Conservation (phyloP, 2,888 invertebrate genomes). For the Lasioglossum leucozonium region DNA sequence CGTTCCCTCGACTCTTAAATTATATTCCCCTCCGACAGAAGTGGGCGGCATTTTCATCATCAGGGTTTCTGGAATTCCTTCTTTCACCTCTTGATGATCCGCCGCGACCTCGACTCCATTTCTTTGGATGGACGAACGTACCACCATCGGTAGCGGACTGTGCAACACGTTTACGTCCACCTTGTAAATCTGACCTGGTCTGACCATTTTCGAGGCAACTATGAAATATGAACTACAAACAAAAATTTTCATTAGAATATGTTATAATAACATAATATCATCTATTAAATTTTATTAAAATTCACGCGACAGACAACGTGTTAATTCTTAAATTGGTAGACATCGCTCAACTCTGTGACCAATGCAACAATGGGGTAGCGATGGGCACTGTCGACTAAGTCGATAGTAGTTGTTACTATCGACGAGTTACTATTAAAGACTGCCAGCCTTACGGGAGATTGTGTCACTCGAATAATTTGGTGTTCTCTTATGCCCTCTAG, state of each 20-base stretch:
- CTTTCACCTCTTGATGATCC: slow-evolving; percentile 92
- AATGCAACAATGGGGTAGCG: not conserved
- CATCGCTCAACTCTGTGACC: not conserved
- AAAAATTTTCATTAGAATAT: slow-evolving; percentile 1
- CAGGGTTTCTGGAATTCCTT: slow-evolving; percentile 95
- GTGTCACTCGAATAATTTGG: too few relatives aligned
- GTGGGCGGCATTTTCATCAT: slow-evolving; percentile 95
- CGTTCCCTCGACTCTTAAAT: slow-evolving; percentile 92
- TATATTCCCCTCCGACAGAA: slow-evolving; percentile 93
- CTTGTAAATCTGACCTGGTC: slow-evolving; percentile 96
- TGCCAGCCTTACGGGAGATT: too few relatives aligned
- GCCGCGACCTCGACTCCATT: slow-evolving; percentile 96
- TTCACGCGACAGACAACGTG: not conserved
- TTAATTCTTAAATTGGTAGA: not conserved
- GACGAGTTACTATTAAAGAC: too few relatives aligned
- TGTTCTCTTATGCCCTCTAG: too few relatives aligned
- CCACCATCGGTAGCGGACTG: slow-evolving; percentile 92
- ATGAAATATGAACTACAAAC: slow-evolving; percentile 94
- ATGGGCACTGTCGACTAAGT: too few relatives aligned
- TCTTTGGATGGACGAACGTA: slow-evolving; percentile 94
- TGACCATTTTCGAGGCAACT: slow-evolving; percentile 95
- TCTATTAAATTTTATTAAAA: not conserved
- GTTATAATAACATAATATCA: not conserved
- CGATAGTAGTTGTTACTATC: too few relatives aligned
- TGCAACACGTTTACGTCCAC: slow-evolving; percentile 94